Conservation (phyloP, 2,888 invertebrate genomes). For the Drosophila borborema region DNA sequence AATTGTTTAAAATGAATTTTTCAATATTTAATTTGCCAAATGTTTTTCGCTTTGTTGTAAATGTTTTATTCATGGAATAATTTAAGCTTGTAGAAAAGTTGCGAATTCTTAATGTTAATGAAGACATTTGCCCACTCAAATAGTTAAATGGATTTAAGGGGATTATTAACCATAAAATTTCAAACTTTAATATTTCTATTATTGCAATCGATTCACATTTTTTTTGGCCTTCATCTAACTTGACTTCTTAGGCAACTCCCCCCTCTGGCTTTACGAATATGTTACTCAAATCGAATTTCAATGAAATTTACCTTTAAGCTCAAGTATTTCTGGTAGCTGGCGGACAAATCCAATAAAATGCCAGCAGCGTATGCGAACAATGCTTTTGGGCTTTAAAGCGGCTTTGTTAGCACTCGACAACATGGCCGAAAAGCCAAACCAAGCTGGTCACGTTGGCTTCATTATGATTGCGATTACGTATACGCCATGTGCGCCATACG, state of each 20-base stretch:
- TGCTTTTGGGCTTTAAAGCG: constrained; percentile 59
- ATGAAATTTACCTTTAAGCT: not conserved
- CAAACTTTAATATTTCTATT: too few species aligned
- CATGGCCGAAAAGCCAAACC: constrained; percentile 61
- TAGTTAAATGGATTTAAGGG: not conserved
- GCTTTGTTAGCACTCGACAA: constrained; percentile 70
- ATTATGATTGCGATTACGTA: constrained; percentile 62
- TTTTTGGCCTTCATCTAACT: not conserved
- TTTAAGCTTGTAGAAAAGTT: not conserved
- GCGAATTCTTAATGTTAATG: too few species aligned
- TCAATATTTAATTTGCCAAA: not conserved
- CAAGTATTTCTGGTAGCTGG: constrained; percentile 9
- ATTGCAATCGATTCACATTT: too few species aligned
- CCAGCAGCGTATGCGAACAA: constrained; percentile 26
- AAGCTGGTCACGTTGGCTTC: constrained; percentile 55
- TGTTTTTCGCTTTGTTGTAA: too few species aligned
- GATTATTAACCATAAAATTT: too few species aligned
- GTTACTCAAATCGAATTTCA: not conserved
- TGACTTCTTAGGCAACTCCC: not conserved
- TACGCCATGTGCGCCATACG: constrained; percentile 43
- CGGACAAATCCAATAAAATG: constrained; percentile 30
- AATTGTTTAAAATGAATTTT: not conserved
- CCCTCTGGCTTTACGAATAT: not conserved
- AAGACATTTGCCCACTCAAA: not conserved
- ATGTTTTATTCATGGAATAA: too few species aligned